These are phyloP conservation scores for Fistularia tabacaria DNA, from an alignment of 2,797 vertebrate genomes.

Conservation along the genomic window DNA sequence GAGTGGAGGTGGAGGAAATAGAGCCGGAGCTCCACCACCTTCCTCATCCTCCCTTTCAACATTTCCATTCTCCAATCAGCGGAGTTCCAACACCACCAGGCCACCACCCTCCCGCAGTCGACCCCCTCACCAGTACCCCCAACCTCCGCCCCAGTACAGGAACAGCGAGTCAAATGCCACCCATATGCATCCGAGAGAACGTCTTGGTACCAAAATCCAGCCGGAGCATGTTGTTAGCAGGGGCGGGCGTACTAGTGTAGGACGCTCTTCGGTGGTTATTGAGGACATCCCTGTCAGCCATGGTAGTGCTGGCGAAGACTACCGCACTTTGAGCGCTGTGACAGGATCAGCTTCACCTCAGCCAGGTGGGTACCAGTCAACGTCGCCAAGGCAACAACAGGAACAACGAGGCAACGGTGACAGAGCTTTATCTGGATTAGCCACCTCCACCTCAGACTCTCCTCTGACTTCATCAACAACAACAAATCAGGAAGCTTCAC, in stretches of 20 bases:
- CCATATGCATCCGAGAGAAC: constrained; percentile 38
- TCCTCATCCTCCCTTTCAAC: constrained; percentile 57
- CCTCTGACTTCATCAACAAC: neutral
- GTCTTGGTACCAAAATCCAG: constrained; percentile 27
- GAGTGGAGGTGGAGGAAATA: constrained; percentile 31
- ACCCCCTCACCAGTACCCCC: constrained; percentile 34
- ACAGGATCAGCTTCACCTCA: neutral
- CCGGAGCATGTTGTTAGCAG: constrained; percentile 31
- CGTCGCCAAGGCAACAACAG: constrained; percentile 50
- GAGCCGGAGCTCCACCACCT: constrained; percentile 38
- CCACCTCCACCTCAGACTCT: constrained; percentile 17
- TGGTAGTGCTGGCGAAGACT: constrained; percentile 45
- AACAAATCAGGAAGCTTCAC: constrained; percentile 57
- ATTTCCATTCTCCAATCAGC: constrained; percentile 45
- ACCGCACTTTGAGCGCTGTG: constrained; percentile 6
- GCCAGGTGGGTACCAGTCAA: constrained; percentile 8
- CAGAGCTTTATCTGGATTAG: constrained; percentile 5
- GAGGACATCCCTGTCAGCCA: constrained; percentile 57
- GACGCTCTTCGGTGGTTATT: constrained; percentile 48
- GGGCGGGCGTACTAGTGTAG: constrained; percentile 37
- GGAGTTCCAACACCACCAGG: constrained; percentile 49
- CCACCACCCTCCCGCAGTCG: constrained; percentile 57
- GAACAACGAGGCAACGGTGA: constrained; percentile 57
- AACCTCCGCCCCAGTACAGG: constrained; percentile 50
- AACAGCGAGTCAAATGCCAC: constrained; percentile 34